Conservation (phyloP, 2,888 invertebrate species). For the Drosophila siamana region DNA sequence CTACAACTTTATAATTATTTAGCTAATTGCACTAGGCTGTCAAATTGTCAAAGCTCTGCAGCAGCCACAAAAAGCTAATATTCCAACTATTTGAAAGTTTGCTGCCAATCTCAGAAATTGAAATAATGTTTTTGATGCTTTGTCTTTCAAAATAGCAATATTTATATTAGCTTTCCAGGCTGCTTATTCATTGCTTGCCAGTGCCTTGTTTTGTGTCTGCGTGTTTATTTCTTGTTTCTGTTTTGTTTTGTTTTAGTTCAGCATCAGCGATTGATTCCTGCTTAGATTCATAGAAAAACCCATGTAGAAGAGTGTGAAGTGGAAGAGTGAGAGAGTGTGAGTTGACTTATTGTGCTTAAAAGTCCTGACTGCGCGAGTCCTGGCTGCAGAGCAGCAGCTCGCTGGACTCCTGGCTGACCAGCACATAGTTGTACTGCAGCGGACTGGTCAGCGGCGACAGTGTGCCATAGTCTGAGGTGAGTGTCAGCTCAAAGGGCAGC, state of each 20-base stretch:
- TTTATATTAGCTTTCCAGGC: neutral
- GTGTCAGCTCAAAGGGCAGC: slow-evolving; percentile 64
- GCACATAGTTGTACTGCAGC: slow-evolving; percentile 56
- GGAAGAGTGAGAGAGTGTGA: neutral
- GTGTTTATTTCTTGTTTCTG: slow-evolving; percentile 15
- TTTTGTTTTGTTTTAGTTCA: slow-evolving; percentile 51
- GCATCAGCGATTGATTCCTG: slow-evolving; percentile 78
- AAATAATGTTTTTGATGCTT: too few species aligned
- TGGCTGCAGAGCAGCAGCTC: slow-evolving; percentile 41
- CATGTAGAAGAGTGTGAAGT: too few species aligned
- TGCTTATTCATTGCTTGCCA: slow-evolving; percentile 8
- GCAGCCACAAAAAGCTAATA: neutral
- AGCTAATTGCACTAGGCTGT: slow-evolving; percentile 40
- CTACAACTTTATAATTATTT: slow-evolving; percentile 63
- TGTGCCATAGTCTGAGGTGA: slow-evolving; percentile 71
- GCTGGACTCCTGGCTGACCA: slow-evolving; percentile 33
- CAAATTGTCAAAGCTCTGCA: neutral
- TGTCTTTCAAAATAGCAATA: too few species aligned
- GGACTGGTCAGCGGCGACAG: slow-evolving; percentile 81
- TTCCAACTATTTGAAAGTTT: neutral
- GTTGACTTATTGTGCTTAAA: slow-evolving; percentile 45
- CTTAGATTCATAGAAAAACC: slow-evolving; percentile 5
- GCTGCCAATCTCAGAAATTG: too few species aligned
- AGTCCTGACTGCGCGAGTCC: slow-evolving; percentile 38
- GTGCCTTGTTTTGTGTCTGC: slow-evolving; percentile 10